Percentiles rank a stretch among this genome's conserved stretches.
Evolutionary conservation across 2,113 vertebrate species (phyloP).

Genomic region (Saiga tatarica): DNA sequence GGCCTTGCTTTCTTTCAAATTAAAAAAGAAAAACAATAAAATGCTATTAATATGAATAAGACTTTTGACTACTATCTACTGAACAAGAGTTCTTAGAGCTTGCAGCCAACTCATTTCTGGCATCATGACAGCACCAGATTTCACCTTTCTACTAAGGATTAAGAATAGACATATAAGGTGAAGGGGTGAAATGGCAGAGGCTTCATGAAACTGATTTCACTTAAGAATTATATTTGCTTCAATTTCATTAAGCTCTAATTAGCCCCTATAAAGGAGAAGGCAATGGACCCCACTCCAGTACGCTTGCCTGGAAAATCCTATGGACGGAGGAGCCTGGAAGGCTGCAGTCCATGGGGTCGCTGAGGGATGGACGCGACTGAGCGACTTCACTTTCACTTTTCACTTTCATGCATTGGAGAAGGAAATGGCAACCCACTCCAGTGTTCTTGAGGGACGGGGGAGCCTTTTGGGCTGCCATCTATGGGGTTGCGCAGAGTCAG

Average conservation of each 20-base stretch:
- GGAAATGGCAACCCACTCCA: no score
- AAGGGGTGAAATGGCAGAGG: not conserved
- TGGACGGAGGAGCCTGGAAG: no score
- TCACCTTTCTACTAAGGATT: not conserved
- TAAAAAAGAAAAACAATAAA: not conserved
- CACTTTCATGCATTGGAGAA: no score
- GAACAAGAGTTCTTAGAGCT: not conserved
- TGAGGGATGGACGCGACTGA: no score
- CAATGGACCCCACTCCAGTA: no score
- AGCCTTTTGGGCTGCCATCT: no score
- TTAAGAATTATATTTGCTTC: conserved; percentile 11
- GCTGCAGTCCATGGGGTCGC: no score
- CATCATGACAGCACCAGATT: not conserved
- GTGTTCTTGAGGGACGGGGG: no score
- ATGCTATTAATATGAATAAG: not conserved
- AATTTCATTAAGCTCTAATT: not conserved
- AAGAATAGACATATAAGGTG: not conserved
- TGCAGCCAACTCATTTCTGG: not conserved
- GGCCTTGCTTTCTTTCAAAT: not conserved
- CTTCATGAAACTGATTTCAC: not conserved
- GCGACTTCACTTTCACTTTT: no score
- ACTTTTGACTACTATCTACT: not conserved
- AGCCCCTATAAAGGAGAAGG: not conserved
- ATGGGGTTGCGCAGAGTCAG: no score
- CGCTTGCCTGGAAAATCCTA: no score